Evolutionary conservation across 2,797 vertebrate species (phyloP), one percentile per base, ranked within the genome.

Genomic region (Pseudochaenichthys georgianus): DNA sequence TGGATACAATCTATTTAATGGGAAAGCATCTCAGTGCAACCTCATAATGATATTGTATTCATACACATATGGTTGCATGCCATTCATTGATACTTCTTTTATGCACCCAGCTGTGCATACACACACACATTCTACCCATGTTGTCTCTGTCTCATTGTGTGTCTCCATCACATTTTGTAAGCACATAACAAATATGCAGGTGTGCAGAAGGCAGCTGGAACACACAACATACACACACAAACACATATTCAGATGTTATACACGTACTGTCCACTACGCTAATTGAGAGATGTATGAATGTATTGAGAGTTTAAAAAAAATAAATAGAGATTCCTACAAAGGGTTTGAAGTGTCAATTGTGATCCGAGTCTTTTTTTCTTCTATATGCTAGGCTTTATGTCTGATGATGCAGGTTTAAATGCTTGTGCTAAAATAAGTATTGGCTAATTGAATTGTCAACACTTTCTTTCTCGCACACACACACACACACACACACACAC

Each of bases 251-350:
- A 68, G 42, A 78, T 79, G 63, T 81, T 64, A 70, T 79, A 77
- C 68, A 79, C 4, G 46, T 78, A 81, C 75, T 76, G 75, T 90
- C 82, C 89, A 79, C 77, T 89, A 77, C 76, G 89, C 60, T 83
- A 60, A 86, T 84, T 84, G 65, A 85, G 87, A 91, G 85, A 84
- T 93, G 89, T 93, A 87, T 92, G 90, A 94, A 94, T 94, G 91
- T 93, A 94, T 92, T 90, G 93, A 92, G 87, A 91, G 81, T 88
- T 92, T 88, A 81, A 88, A 82, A 5, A 9, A 85, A 88, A 85
- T 91, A 90, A 95, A 95, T 82, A 81, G 82, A 84, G 67, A 91
- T 90, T 92, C 85, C 90, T 90, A 91, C 78, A 81, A 84, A 87
- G 90, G 83, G 92, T 92, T 92, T 93, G 83, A 90, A 87, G 84